Evolutionary conservation across 2,797 vertebrate genomes (phyloP).

Genomic region (Pipistrellus kuhlii): DNA sequence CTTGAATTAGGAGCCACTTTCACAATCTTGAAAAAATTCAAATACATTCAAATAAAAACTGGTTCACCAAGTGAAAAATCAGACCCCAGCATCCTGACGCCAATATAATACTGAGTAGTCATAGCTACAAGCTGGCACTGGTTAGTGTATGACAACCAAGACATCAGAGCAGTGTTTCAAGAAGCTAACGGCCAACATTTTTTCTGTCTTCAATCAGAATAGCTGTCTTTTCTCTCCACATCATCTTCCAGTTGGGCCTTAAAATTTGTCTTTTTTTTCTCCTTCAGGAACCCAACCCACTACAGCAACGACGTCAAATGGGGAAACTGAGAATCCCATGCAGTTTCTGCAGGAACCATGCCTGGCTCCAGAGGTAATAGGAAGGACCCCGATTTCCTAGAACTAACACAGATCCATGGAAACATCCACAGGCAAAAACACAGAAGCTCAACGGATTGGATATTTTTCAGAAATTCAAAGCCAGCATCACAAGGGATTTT

Average conservation of each 20-base stretch:
- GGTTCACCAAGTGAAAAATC: background rate
- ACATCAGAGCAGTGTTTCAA: background rate
- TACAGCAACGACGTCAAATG: background rate
- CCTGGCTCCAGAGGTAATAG: background rate
- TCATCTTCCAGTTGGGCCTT: background rate
- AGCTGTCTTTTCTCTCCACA: background rate
- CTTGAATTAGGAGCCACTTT: background rate
- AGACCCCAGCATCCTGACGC: background rate
- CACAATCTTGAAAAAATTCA: background rate
- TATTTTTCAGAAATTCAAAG: conserved; percentile 45
- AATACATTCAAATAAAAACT: conserved; percentile 18
- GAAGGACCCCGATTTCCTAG: conserved; percentile 27
- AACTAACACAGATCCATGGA: conserved; percentile 42
- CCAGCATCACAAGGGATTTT: background rate
- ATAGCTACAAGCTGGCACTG: background rate
- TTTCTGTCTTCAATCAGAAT: conserved; percentile 46
- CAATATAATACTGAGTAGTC: fast-evolving
- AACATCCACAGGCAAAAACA: conserved; percentile 39
- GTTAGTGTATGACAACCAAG: background rate
- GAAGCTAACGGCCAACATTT: conserved; percentile 24
- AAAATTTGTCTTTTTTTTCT: conserved; percentile 6
- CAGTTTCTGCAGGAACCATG: background rate
- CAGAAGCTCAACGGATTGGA: background rate
- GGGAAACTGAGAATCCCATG: conserved; percentile 1
- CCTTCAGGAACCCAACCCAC: conserved; percentile 2